Conservation (phyloP, 2,888 invertebrate genomes). For the Orthosia gracilis region DNA sequence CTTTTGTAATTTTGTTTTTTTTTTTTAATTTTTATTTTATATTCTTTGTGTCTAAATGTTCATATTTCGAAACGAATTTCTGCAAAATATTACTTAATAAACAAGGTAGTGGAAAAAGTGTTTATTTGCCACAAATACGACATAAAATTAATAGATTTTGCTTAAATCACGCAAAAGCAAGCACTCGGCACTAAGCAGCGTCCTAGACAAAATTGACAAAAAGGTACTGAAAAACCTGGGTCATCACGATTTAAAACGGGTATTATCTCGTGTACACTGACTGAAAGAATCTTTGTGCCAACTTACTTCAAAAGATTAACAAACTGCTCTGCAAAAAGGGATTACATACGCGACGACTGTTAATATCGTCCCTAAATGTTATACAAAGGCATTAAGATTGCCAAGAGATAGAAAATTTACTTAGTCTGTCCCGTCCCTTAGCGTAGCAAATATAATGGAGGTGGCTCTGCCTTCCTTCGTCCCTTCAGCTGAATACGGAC, state of each 20-base stretch:
- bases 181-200: not conserved
- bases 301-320: slow-evolving; percentile 24
- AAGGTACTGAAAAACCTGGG: not conserved
- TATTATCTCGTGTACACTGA: not conserved
- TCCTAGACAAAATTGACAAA: not conserved
- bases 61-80: too few relatives aligned
- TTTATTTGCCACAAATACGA: too few relatives aligned
- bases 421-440: slow-evolving; percentile 22
- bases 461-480: slow-evolving; percentile 21
- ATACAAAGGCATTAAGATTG: slow-evolving; percentile 53
- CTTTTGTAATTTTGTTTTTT: too few relatives aligned
- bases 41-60: too few relatives aligned
- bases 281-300: slow-evolving; percentile 6
- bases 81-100: too few relatives aligned
- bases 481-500: slow-evolving; percentile 50
- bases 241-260: not conserved
- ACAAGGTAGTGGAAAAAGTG: too few relatives aligned
- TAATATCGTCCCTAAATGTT: slow-evolving; percentile 45
- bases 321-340: slow-evolving; percentile 26
- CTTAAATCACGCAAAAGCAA: too few relatives aligned
- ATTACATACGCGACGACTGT: slow-evolving; percentile 34
- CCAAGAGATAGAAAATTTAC: slow-evolving; percentile 41
- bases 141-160: too few relatives aligned
- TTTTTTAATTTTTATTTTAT: too few relatives aligned
- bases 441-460: slow-evolving; percentile 49